These are phyloP conservation scores for Nasonia oneida DNA, from an alignment of 2,888 invertebrate genomes.

Conservation along the genomic window DNA sequence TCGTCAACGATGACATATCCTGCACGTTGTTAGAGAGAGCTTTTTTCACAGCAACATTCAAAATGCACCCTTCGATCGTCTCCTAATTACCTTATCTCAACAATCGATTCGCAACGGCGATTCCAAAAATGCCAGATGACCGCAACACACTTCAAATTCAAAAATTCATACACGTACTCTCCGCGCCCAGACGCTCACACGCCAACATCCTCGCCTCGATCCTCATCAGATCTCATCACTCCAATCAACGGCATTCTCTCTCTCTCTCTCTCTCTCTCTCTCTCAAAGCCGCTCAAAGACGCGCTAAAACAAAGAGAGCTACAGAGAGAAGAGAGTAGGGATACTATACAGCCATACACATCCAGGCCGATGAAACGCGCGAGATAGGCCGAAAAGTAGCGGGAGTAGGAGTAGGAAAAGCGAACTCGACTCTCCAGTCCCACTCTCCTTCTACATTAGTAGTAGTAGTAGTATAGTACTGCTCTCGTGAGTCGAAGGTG, in stretches of 20 bases:
- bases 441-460: neutral
- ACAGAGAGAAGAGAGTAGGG: neutral
- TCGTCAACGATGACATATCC: neutral
- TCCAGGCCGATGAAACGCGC: neutral
- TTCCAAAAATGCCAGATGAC: too few relatives aligned
- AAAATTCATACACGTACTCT: neutral
- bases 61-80: too few relatives aligned
- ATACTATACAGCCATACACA: neutral
- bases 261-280: neutral
- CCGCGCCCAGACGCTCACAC: neutral
- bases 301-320: neutral
- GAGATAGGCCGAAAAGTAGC: slow-evolving; percentile 17
- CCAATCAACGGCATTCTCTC: neutral
- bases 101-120: too few relatives aligned
- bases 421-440: neutral
- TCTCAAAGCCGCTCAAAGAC: neutral
- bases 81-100: too few relatives aligned
- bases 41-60: too few relatives aligned
- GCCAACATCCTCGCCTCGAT: neutral
- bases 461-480: neutral
- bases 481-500: slow-evolving; percentile 8
- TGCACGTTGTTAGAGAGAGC: too few relatives aligned
- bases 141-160: too few relatives aligned
- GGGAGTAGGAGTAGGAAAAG: neutral
- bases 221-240: neutral